phyloP scores from a whole-genome alignment of 2,888 invertebrate species.

The Cephus pulcher region DNA sequence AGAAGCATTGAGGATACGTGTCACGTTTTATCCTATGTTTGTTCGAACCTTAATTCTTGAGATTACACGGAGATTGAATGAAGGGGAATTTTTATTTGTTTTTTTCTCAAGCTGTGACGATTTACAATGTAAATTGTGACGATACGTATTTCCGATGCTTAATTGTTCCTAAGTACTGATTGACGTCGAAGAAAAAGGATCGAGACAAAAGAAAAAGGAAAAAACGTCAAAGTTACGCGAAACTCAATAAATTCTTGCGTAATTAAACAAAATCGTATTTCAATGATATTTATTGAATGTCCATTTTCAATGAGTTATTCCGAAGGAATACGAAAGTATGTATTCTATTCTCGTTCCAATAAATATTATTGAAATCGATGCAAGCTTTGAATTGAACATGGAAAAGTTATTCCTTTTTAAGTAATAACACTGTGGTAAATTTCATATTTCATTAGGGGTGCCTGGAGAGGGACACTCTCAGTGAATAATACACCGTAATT shows the following conservation, averaged over 20 bases:
- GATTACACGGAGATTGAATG: neutral
- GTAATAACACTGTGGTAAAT: too few relatives aligned
- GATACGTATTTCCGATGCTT: too few relatives aligned
- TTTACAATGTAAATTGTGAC: too few relatives aligned
- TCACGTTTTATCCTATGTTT: neutral
- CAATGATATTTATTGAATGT: neutral
- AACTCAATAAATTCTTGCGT: neutral
- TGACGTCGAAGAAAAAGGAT: too few relatives aligned
- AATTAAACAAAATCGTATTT: neutral
- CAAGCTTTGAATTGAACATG: neutral
- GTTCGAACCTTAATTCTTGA: neutral
- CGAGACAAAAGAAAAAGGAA: too few relatives aligned
- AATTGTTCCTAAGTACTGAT: too few relatives aligned
- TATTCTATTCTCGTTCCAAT: neutral
- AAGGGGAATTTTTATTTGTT: neutral
- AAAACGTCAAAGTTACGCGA: too few relatives aligned
- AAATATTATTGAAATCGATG: neutral
- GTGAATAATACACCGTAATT: neutral
- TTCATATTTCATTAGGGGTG: neutral
- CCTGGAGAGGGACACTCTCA: neutral
- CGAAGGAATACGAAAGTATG: neutral
- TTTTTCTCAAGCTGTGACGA: too few relatives aligned
- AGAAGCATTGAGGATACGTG: neutral
- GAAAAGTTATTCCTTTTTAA: neutral
- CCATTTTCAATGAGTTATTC: neutral